Percentiles rank a stretch among this genome's conserved stretches.
Evolutionary conservation across 2,888 invertebrate species (phyloP).

Genomic region (Lepas anatifera): DNA sequence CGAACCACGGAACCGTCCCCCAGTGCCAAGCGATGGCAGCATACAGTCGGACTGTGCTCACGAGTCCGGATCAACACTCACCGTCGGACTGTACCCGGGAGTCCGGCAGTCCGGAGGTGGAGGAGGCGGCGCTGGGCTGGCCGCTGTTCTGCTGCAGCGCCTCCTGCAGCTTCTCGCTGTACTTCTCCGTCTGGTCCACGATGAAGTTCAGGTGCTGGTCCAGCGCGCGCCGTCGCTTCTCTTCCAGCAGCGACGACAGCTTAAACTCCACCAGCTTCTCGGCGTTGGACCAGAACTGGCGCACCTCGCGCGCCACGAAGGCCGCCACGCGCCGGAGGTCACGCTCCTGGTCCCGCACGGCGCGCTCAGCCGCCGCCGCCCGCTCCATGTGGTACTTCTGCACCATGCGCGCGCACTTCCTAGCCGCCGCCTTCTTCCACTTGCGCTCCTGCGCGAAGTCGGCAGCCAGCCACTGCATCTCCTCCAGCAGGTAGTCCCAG

Average conservation of each 20-base stretch:
- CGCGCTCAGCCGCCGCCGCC: slow-evolving; percentile 73
- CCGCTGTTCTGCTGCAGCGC: slow-evolving; percentile 79
- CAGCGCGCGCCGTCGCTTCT: slow-evolving; percentile 83
- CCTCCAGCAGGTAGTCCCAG: slow-evolving; percentile 97
- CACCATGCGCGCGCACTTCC: slow-evolving; percentile 43
- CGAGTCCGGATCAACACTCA: too few relatives aligned
- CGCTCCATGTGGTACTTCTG: slow-evolving; percentile 52
- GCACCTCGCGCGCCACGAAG: slow-evolving; percentile 82
- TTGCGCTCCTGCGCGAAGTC: slow-evolving; percentile 96
- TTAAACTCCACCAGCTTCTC: slow-evolving; percentile 95
- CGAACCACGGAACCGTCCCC: too few relatives aligned
- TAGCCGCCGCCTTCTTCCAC: slow-evolving; percentile 92
- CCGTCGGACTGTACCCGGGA: slow-evolving; percentile 30
- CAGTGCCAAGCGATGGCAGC: too few relatives aligned
- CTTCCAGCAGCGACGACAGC: slow-evolving; percentile 80
- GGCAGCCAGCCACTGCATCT: slow-evolving; percentile 96
- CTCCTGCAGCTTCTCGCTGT: slow-evolving; percentile 77
- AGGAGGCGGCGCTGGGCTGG: slow-evolving; percentile 58
- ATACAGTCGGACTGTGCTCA: too few relatives aligned
- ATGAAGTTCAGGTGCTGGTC: slow-evolving; percentile 96
- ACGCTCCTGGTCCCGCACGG: slow-evolving; percentile 81
- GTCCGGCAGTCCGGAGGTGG: neutral
- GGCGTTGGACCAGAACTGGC: slow-evolving; percentile 90
- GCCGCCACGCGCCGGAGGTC: slow-evolving; percentile 75
- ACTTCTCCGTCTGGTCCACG: slow-evolving; percentile 96